A percentile compares a stretch with the other conserved stretches of the same genome.
Evolutionary conservation across 2,113 vertebrate genomes (phyloP).

Genomic region (Malurus alboscapulatus): DNA sequence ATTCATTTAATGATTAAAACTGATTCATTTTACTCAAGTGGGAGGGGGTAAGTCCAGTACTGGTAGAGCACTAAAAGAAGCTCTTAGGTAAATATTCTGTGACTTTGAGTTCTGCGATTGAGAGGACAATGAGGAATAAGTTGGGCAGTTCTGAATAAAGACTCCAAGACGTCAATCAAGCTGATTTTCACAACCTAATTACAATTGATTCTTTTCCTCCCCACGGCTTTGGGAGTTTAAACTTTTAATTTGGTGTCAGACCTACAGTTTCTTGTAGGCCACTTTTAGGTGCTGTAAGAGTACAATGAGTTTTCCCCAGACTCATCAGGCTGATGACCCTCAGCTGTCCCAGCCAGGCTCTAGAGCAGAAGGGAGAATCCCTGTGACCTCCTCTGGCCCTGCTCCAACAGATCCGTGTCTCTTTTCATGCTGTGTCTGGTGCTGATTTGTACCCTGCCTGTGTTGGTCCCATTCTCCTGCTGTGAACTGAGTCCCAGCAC

Average conservation of each 20-base stretch:
- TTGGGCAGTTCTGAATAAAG: neutral
- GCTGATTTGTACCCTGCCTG: neutral
- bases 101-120: neutral
- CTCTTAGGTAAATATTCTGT: neutral
- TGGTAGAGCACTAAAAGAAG: neutral
- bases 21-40: neutral
- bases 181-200: neutral
- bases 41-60: neutral
- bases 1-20: neutral
- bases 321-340: neutral
- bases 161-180: neutral
- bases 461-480: neutral
- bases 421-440: neutral
- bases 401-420: neutral
- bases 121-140: neutral
- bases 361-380: neutral
- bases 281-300: neutral
- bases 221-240: neutral
- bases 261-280: neutral
- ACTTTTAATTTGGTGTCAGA: neutral
- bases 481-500: neutral
- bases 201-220: neutral
- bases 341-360: neutral
- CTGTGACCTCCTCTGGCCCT: neutral
- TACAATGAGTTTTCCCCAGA: neutral